Conservation (phyloP, 2,113 vertebrate genomes). For the Podarcis raffonei region DNA sequence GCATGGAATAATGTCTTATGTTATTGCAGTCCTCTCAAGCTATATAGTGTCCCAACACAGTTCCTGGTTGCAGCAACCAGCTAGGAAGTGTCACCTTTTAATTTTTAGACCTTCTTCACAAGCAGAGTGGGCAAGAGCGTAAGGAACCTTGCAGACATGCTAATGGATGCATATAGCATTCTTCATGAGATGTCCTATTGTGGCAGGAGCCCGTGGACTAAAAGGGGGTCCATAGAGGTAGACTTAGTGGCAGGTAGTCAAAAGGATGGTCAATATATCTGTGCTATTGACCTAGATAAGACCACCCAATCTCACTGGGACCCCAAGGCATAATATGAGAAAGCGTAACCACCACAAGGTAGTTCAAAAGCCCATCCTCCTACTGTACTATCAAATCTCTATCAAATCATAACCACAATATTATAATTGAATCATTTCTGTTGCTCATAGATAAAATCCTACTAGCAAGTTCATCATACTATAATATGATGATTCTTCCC, state of each 20-base stretch:
- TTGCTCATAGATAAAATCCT: too few species aligned
- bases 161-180: background rate
- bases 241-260: background rate
- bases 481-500: too few species aligned
- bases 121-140: background rate
- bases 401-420: too few species aligned
- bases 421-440: too few species aligned
- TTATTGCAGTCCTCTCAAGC: conserved; percentile 18
- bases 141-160: background rate
- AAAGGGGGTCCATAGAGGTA: background rate
- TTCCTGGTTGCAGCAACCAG: conserved; percentile 39
- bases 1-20: background rate
- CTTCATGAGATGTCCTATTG: background rate
- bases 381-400: too few species aligned
- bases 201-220: background rate
- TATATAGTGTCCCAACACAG: background rate
- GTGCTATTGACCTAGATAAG: too few species aligned
- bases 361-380: too few species aligned
- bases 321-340: too few species aligned
- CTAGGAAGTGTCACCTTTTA: conserved; percentile 32
- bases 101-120: conserved; percentile 42
- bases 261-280: background rate
- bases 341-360: too few species aligned
- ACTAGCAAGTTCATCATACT: too few species aligned
- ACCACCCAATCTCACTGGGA: too few species aligned